phyloP scores from a whole-genome alignment of 1,140 invertebrate genomes.

The Euwallacea fornicatus region DNA sequence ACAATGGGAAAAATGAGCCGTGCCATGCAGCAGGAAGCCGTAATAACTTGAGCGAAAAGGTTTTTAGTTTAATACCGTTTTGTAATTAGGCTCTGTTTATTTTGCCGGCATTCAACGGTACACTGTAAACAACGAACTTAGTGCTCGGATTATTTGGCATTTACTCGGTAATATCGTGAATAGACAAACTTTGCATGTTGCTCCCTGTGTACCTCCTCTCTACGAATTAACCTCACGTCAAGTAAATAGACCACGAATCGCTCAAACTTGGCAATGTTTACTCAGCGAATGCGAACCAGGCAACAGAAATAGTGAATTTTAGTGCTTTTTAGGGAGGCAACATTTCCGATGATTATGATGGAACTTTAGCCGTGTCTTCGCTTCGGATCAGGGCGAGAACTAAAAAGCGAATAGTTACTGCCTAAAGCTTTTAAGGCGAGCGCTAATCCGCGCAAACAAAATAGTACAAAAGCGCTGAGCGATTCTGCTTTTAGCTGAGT shows the following conservation, averaged over 20 bases:
- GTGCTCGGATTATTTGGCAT: slow-evolving; percentile 3
- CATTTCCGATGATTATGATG: too few relatives aligned
- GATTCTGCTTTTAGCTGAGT: too few relatives aligned
- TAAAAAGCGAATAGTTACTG: too few relatives aligned
- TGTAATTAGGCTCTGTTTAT: slow-evolving; percentile 22
- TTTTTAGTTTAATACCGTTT: slow-evolving; percentile 20
- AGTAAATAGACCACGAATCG: background rate
- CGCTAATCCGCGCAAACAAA: too few relatives aligned
- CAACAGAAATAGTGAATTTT: too few relatives aligned
- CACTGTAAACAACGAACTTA: slow-evolving; percentile 8
- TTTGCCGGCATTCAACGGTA: slow-evolving; percentile 7
- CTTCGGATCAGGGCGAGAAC: too few relatives aligned
- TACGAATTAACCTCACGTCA: background rate
- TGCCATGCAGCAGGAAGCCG: slow-evolving; percentile 1
- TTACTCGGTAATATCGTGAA: background rate
- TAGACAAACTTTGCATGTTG: background rate
- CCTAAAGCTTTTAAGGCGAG: too few relatives aligned
- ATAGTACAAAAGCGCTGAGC: too few relatives aligned
- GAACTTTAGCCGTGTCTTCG: too few relatives aligned
- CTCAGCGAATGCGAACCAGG: background rate
- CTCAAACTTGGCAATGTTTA: background rate
- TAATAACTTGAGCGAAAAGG: background rate
- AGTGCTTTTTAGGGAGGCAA: too few relatives aligned
- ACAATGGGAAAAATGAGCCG: slow-evolving; percentile 3
- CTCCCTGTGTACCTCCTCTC: background rate